Percentiles rank a stretch among this genome's conserved stretches.
Conservation (phyloP, 2,888 invertebrate genomes). For the Cantharis flavilabris region DNA sequence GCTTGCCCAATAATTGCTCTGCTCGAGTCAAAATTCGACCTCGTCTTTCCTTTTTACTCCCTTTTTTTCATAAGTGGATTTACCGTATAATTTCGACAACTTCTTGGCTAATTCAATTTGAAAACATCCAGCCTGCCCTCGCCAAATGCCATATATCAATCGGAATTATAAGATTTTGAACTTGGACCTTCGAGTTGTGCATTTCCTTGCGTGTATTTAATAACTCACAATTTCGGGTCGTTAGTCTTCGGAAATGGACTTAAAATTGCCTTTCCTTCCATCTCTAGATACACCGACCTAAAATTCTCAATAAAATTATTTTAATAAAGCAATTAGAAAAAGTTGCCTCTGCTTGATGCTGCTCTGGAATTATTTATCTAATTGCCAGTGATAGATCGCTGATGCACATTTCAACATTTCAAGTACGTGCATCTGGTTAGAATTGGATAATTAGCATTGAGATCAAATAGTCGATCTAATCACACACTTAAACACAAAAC, state of each 20-base stretch:
- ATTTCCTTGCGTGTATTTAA: constrained; percentile 6
- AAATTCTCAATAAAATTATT: not conserved
- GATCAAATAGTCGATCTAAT: constrained; percentile 11
- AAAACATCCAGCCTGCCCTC: not conserved
- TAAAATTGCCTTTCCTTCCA: not conserved
- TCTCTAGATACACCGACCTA: not conserved
- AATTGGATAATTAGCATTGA: constrained; percentile 31
- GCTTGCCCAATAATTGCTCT: not conserved
- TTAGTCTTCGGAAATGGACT: constrained; percentile 3
- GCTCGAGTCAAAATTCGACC: not conserved
- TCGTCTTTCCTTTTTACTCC: not conserved
- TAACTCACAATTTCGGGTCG: constrained; percentile 8
- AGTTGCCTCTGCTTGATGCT: not conserved
- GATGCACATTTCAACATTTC: constrained; percentile 11
- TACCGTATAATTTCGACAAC: not conserved
- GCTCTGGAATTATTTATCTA: constrained; percentile 3
- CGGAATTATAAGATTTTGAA: not conserved
- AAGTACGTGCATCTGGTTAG: constrained; percentile 28
- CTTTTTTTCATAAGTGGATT: not conserved
- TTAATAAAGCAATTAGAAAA: not conserved
- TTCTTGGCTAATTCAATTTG: not conserved
- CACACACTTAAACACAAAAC: constrained; percentile 10
- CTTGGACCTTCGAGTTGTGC: not conserved
- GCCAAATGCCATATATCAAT: not conserved
- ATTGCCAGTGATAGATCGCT: constrained; percentile 13